Evolutionary conservation across 2,888 invertebrate species (phyloP), one percentile per base, ranked within the genome.

Genomic region (Axea sp.): DNA sequence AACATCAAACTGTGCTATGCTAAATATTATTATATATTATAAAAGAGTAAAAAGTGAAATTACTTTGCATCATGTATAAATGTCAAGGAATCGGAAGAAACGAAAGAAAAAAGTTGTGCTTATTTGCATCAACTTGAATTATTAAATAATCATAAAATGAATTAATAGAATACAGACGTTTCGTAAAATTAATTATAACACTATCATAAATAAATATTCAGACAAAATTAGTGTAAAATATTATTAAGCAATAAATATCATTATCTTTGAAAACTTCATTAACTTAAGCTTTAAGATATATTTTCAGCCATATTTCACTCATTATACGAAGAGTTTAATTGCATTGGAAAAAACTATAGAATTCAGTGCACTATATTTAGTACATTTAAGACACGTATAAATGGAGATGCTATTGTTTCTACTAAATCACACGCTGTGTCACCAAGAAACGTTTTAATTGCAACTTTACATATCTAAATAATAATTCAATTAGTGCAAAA

Each of bases 321-420:
- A 33, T 51, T 33, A 33, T 9, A 41, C 24, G 26, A 64, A 24
- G 8, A 39, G 31, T 49, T 24, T 51, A 64, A 64, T 64, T 64
- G 41, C 37, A 41, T 31, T 8, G 49, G 37, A 33, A 55, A 64
- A 64, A 64, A 51, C 51, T 30, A 41, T 64, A 41, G 11, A 28
- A 41, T 41, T 51, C 62, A 64, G 33, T 64, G 33, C 41, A 41
- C 62, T 64, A 64, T 51, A 64, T 64, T 49, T 62, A 49, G 37
- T 12, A 37, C 12, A 12, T 1, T 8, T 11, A 17, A 45, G 24
- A 45, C 17, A 59, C 45, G 15, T 26, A 11, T 22, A 45, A 45
- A 41, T 35, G 45, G 11, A 35, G 26, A 19, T 45, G 33, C 11
- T 9, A 1, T 41, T 53, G 37, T 53, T 51, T 35, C 9, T 37